Percentiles rank a stretch among this genome's conserved stretches.
phyloP scores from a whole-genome alignment of 2,113 vertebrate genomes.

The Lipotes vexillifer region DNA sequence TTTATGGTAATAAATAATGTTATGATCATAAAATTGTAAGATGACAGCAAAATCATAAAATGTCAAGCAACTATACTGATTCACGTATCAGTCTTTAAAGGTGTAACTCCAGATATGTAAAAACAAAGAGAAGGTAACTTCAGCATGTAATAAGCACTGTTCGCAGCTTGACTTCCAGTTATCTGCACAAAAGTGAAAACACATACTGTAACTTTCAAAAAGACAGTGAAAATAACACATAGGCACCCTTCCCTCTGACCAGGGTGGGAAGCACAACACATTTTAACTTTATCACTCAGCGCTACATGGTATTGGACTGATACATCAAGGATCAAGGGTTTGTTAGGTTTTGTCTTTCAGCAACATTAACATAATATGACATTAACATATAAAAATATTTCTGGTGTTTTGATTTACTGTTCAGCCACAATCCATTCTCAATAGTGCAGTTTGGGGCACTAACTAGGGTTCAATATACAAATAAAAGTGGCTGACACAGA shows the following conservation, averaged over 20 bases:
- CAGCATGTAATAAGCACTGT: constrained; percentile 76
- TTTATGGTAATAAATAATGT: constrained; percentile 83
- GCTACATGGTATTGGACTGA: constrained; percentile 84
- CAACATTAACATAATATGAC: constrained; percentile 87
- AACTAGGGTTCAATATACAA: constrained; percentile 83
- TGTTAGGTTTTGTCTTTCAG: constrained; percentile 81
- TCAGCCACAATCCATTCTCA: constrained; percentile 83
- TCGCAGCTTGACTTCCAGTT: constrained; percentile 86
- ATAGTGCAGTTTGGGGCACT: constrained; percentile 80
- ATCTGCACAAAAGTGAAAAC: constrained; percentile 90
- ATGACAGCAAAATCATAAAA: constrained; percentile 78
- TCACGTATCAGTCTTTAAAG: constrained; percentile 83
- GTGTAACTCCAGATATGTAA: constrained; percentile 77
- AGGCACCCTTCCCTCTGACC: constrained; percentile 80
- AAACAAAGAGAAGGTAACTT: constrained; percentile 79
- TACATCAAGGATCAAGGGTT: constrained; percentile 87
- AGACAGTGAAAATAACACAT: constrained; percentile 85
- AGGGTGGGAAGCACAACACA: constrained; percentile 78
- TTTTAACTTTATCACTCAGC: constrained; percentile 83
- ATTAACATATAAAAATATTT: constrained; percentile 90
- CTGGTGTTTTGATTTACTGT: constrained; percentile 82
- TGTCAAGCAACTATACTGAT: constrained; percentile 76
- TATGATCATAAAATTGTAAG: constrained; percentile 78
- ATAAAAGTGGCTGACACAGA: constrained; percentile 83
- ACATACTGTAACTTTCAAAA: constrained; percentile 85